Evolutionary conservation across 2,888 invertebrate species (phyloP).

Genomic region (Pseudococcus viburni): DNA sequence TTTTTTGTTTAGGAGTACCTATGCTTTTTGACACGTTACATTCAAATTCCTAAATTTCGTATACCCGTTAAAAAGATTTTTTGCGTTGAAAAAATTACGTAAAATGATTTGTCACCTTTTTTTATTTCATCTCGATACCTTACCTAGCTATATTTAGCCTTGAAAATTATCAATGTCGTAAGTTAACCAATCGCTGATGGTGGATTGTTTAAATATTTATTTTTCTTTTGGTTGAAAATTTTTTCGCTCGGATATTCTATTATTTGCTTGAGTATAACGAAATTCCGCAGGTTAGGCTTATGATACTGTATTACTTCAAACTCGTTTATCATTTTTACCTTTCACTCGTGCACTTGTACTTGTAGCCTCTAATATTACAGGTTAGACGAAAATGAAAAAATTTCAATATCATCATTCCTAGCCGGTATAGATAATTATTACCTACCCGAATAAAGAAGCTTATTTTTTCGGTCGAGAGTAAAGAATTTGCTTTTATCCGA

Average conservation of each 20-base stretch:
- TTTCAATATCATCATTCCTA: not conserved
- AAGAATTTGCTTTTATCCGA: not conserved
- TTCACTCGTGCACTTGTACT: not conserved
- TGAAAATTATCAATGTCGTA: not conserved
- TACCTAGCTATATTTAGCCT: not conserved
- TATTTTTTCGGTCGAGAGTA: not conserved
- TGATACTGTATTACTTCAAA: not conserved
- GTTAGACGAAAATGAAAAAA: not conserved
- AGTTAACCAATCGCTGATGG: not conserved
- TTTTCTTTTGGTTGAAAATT: not conserved
- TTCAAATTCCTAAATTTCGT: conserved; percentile 40
- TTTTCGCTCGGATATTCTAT: not conserved
- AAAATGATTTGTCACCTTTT: not conserved
- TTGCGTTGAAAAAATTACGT: not conserved
- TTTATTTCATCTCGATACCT: not conserved
- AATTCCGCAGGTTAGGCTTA: not conserved
- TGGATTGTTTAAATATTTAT: not conserved
- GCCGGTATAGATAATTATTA: not conserved
- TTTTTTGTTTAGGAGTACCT: conserved; percentile 12
- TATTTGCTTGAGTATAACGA: not conserved
- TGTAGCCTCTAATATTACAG: not conserved
- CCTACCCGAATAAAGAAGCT: not conserved
- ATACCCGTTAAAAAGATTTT: not conserved
- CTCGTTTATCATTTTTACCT: conserved; percentile 4
- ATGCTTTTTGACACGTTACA: conserved; percentile 23